Conservation (phyloP, 2,888 invertebrate genomes). For the Andrena marginata region DNA sequence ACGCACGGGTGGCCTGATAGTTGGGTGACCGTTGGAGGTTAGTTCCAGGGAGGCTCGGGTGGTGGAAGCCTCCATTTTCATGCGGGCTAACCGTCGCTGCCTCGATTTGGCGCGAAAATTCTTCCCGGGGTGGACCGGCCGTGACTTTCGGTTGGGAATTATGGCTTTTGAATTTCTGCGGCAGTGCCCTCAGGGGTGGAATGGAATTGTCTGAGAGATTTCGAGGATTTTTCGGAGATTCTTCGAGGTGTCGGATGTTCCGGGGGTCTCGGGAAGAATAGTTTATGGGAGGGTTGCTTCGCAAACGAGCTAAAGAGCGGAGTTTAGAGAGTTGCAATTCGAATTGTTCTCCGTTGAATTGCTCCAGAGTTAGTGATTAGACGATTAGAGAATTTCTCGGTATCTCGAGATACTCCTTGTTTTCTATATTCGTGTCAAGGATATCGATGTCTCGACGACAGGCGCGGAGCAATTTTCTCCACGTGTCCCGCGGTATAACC, state of each 20-base stretch:
- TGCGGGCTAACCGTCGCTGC: constrained; percentile 63
- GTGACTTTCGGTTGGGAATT: constrained; percentile 3
- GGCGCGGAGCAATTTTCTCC: constrained; percentile 7
- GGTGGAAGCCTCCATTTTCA: constrained; percentile 52
- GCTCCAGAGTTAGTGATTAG: no score
- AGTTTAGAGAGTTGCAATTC: no score
- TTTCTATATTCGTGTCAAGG: not conserved
- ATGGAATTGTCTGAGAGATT: no score
- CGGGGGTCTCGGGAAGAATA: no score
- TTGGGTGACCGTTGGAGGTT: constrained; percentile 7
- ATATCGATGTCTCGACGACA: not conserved
- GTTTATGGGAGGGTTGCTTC: no score
- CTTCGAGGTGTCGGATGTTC: no score
- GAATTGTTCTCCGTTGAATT: no score
- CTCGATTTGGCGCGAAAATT: not conserved
- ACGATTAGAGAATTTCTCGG: no score
- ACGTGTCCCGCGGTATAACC: constrained; percentile 7
- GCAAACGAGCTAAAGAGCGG: no score
- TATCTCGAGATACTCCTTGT: not conserved
- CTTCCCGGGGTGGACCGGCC: not conserved
- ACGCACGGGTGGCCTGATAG: constrained; percentile 4
- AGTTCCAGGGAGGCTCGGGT: constrained; percentile 35
- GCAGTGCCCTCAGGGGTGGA: not conserved
- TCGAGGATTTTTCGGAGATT: no score
- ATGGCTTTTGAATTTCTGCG: not conserved